Evolutionary conservation across 2,888 invertebrate species (phyloP).

Genomic region (Drosophila paranaensis): DNA sequence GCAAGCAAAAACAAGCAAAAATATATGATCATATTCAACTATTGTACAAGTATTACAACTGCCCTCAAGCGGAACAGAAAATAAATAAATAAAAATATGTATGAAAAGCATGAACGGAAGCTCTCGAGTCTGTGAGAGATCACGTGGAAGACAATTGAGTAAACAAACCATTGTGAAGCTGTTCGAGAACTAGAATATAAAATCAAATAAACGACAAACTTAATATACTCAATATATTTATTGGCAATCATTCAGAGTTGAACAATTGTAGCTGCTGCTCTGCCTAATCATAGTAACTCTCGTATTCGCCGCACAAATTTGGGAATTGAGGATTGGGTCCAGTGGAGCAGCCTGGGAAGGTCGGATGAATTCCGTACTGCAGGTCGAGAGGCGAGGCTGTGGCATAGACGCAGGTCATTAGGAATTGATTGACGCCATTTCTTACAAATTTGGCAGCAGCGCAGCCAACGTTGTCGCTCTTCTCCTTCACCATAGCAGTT

Average conservation of each 20-base stretch:
- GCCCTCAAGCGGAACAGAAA: constrained; percentile 8
- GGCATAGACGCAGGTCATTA: constrained; percentile 3
- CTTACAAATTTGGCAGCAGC: background rate
- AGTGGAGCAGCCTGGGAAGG: background rate
- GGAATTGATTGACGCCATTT: background rate
- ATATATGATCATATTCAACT: constrained; percentile 32
- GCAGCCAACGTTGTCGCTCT: background rate
- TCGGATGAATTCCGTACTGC: fast-evolving
- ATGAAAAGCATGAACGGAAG: constrained; percentile 50
- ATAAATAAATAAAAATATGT: constrained; percentile 21
- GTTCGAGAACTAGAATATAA: constrained; percentile 71
- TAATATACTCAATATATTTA: constrained; percentile 39
- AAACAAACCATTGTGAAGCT: constrained; percentile 51
- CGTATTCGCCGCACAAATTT: background rate
- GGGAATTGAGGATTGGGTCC: background rate
- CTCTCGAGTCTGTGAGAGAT: constrained; percentile 30
- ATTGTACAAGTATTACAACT: constrained; percentile 30
- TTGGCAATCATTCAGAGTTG: background rate
- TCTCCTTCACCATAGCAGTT: background rate
- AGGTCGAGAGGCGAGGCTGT: background rate
- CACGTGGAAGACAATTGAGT: constrained; percentile 29
- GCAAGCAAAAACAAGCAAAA: constrained; percentile 18
- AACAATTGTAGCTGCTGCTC: background rate
- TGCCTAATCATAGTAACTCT: background rate
- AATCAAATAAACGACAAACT: constrained; percentile 70